phyloP scores from a whole-genome alignment of 2,797 vertebrate species.

The Gallinago stenura region DNA sequence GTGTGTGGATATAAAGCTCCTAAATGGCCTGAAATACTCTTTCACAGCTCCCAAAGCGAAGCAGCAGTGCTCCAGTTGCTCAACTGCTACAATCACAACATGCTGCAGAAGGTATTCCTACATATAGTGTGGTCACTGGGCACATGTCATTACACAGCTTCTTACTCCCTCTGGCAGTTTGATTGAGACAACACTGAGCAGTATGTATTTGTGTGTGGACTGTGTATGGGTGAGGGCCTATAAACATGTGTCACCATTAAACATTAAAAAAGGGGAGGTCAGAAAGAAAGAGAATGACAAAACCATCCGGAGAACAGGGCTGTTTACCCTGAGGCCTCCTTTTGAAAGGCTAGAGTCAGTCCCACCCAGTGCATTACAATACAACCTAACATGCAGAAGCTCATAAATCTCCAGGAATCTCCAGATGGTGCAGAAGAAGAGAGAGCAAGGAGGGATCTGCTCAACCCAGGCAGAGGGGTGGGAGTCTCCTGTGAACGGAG shows the following conservation, averaged over 20 bases:
- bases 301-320: background rate
- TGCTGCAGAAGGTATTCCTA: background rate
- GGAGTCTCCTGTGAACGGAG: background rate
- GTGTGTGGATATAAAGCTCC: background rate
- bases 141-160: fast-evolving
- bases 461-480: background rate
- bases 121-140: fast-evolving
- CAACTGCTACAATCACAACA: fast-evolving
- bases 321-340: background rate
- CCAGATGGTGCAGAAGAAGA: background rate
- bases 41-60: background rate
- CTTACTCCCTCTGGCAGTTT: background rate
- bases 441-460: background rate
- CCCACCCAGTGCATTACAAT: background rate
- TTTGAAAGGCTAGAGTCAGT: background rate
- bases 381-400: background rate
- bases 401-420: background rate
- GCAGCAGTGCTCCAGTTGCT: no score
- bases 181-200: background rate
- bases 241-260: background rate
- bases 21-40: background rate
- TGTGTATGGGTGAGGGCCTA: no score
- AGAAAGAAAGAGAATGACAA: background rate
- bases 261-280: background rate
- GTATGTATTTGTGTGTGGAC: background rate